Percentiles rank a stretch among this genome's conserved stretches.
Conservation (phyloP, 2,113 vertebrate species). For the Vidua chalybeata region DNA sequence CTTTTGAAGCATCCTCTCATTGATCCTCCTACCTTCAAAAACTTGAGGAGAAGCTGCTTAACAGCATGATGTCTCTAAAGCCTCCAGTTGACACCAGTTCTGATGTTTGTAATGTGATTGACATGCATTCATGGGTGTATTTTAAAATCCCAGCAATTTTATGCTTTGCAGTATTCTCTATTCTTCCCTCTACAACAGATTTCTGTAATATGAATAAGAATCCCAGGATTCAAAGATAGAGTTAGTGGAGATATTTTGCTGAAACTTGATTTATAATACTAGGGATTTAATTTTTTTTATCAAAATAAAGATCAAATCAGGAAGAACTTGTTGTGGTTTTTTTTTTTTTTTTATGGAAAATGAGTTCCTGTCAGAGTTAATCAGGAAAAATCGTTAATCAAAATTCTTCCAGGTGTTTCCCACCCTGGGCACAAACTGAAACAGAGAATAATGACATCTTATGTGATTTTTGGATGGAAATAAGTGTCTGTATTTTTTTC, state of each 20-base stretch:
- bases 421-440: not conserved
- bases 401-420: not conserved
- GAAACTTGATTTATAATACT: not conserved
- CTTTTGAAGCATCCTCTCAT: conserved; percentile 30
- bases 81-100: not conserved
- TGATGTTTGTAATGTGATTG: not conserved
- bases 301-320: not conserved
- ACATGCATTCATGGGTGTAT: not conserved
- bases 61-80: conserved; percentile 22
- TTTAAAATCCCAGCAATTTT: not conserved
- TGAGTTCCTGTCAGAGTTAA: not conserved
- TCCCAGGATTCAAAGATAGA: not conserved
- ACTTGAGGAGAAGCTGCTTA: not conserved
- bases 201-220: not conserved
- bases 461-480: not conserved
- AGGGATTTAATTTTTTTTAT: not conserved
- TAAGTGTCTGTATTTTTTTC: not conserved
- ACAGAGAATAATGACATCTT: not conserved
- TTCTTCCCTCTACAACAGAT: not conserved
- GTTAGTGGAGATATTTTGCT: not conserved
- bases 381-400: not conserved
- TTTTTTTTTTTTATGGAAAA: not conserved
- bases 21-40: conserved; percentile 25
- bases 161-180: not conserved
- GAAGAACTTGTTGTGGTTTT: not conserved